Evolutionary conservation across 2,797 vertebrate genomes (phyloP).

Genomic region (Myotis vivesi): DNA sequence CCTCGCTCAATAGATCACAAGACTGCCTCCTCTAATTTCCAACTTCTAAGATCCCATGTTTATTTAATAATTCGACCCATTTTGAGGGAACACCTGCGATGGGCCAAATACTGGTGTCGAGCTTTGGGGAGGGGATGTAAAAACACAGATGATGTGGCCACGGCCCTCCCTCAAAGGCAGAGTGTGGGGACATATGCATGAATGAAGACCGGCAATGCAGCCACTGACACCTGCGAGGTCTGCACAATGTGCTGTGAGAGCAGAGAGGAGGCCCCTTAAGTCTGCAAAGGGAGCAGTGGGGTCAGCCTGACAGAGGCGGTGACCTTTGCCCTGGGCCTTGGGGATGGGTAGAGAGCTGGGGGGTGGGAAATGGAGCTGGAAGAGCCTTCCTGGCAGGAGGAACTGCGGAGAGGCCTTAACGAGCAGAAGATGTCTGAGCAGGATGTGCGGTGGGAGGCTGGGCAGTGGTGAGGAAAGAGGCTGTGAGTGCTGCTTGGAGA

Average conservation of each 20-base stretch:
- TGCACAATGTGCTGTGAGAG: fast-evolving
- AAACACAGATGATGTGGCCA: not conserved
- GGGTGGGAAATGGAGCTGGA: too few relatives aligned
- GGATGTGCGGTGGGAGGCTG: not conserved
- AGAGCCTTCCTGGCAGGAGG: not conserved
- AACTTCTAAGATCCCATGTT: not conserved
- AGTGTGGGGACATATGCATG: not conserved
- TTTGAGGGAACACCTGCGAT: not conserved
- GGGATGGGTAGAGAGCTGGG: not conserved
- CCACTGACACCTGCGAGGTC: not conserved
- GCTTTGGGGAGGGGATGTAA: not conserved
- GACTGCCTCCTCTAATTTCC: not conserved
- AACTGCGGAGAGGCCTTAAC: not conserved
- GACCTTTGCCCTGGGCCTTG: not conserved
- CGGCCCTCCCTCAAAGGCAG: not conserved
- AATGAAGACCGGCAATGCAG: not conserved
- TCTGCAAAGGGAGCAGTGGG: not conserved
- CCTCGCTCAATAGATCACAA: not conserved
- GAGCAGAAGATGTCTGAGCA: not conserved
- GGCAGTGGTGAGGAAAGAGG: too few relatives aligned
- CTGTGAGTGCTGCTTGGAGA: too few relatives aligned
- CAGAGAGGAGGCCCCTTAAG: not conserved
- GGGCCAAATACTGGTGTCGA: not conserved
- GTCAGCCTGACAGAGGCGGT: not conserved
- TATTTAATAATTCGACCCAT: not conserved